A percentile compares a stretch with the other conserved stretches of the same genome.
These are phyloP conservation scores for Zaprionus kolodkinae DNA, from an alignment of 1,140 invertebrate species.

Conservation along the genomic window DNA sequence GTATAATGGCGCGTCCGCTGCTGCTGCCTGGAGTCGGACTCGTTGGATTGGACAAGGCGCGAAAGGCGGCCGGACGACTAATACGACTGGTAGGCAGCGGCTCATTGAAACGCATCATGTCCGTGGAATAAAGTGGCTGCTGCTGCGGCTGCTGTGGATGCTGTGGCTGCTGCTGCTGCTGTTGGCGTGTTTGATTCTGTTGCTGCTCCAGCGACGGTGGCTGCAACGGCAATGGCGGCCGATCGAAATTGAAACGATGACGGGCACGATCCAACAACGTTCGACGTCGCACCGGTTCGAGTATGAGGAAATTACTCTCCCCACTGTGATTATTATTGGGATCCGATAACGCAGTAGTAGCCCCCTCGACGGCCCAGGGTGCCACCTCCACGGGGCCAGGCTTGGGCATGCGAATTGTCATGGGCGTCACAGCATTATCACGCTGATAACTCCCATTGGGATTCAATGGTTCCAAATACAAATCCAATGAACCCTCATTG, in stretches of 20 bases:
- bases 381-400: slow-evolving; percentile 25
- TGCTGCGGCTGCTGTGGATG: not conserved
- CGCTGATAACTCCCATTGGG: slow-evolving; percentile 63
- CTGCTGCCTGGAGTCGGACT: not conserved
- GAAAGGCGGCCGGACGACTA: slow-evolving; percentile 6
- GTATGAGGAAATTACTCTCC: slow-evolving; percentile 11
- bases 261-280: slow-evolving; percentile 22
- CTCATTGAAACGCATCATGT: slow-evolving; percentile 35
- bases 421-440: not conserved
- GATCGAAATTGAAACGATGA: slow-evolving; percentile 22
- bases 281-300: slow-evolving; percentile 20
- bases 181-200: not conserved
- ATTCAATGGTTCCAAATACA: slow-evolving; percentile 63
- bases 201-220: not conserved
- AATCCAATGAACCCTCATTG: slow-evolving; percentile 41
- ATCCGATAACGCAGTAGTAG: not conserved
- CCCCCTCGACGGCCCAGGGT: slow-evolving; percentile 22
- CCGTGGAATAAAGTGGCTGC: slow-evolving; percentile 6
- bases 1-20: slow-evolving; percentile 20
- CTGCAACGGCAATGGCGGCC: not conserved
- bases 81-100: slow-evolving; percentile 32
- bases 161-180: not conserved
- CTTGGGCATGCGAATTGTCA: not conserved
- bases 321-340: slow-evolving; percentile 15
- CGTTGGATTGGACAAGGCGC: slow-evolving; percentile 15